phyloP scores from a whole-genome alignment of 2,797 vertebrate species.

The Antrozous pallidus region DNA sequence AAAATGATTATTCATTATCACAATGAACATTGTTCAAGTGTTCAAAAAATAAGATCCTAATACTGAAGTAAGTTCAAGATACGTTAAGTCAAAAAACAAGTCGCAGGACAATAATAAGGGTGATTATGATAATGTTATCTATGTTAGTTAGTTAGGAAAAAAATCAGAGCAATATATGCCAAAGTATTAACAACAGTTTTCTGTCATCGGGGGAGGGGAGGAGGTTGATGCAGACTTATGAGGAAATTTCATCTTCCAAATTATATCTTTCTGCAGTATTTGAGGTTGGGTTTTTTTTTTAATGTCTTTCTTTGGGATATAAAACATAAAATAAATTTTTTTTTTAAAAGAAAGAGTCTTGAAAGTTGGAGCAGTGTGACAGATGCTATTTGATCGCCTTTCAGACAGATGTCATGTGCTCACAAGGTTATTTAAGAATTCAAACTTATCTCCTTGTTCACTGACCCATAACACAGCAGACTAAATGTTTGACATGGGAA shows the following conservation, averaged over 20 bases:
- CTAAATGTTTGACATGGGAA: conserved; percentile 92
- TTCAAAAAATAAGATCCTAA: background rate
- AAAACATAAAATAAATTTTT: background rate
- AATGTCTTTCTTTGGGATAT: background rate
- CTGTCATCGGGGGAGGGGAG: fast-evolving
- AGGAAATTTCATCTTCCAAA: background rate
- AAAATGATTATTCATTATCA: background rate
- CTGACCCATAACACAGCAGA: conserved; percentile 89
- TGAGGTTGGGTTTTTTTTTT: background rate
- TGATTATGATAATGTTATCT: background rate
- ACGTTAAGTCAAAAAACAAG: background rate
- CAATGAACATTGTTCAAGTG: background rate
- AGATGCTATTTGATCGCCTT: conserved; percentile 86
- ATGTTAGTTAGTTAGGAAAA: background rate
- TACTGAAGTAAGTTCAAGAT: background rate
- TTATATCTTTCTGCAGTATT: background rate
- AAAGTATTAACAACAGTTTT: background rate
- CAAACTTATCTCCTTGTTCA: conserved; percentile 79
- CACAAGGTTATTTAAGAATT: conserved; percentile 79
- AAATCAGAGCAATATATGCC: background rate
- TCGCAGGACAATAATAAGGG: background rate
- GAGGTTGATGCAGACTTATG: background rate
- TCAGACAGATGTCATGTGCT: conserved; percentile 84
- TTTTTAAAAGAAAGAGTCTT: conserved; percentile 61
- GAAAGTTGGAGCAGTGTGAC: conserved; percentile 75